Evolutionary conservation across 2,113 vertebrate species (phyloP).

Genomic region (Delphinus delphis): DNA sequence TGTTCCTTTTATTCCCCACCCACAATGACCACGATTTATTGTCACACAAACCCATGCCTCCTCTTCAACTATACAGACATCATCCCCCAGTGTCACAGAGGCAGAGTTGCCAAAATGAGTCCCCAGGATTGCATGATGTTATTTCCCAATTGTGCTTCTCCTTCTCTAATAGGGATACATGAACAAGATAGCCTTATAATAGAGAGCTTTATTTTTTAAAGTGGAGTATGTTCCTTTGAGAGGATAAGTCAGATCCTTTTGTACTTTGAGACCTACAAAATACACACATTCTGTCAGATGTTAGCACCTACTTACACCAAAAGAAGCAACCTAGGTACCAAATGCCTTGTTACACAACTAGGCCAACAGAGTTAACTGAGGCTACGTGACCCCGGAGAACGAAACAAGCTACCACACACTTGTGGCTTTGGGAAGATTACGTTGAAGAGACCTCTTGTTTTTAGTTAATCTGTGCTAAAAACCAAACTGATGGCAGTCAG

Average conservation of each 20-base stretch:
- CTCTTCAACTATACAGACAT: neutral
- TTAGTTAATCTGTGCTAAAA: slow-evolving; percentile 78
- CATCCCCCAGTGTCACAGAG: slow-evolving; percentile 24
- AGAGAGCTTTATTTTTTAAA: slow-evolving; percentile 88
- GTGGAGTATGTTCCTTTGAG: slow-evolving; percentile 87
- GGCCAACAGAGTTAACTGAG: slow-evolving; percentile 67
- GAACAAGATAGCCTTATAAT: slow-evolving; percentile 86
- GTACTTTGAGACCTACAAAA: slow-evolving; percentile 73
- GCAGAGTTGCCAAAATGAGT: neutral
- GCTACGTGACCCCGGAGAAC: neutral
- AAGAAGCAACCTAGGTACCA: slow-evolving; percentile 33
- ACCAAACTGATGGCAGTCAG: slow-evolving; percentile 78
- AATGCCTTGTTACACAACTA: slow-evolving; percentile 38
- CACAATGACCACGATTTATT: neutral
- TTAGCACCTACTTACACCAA: slow-evolving; percentile 67
- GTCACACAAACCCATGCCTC: slow-evolving; percentile 25
- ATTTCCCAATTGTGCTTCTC: slow-evolving; percentile 65
- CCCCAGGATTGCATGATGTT: neutral
- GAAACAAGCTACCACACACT: slow-evolving; percentile 54
- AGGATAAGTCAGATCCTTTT: slow-evolving; percentile 73
- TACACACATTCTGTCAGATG: slow-evolving; percentile 64
- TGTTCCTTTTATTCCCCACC: neutral
- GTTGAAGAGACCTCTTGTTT: slow-evolving; percentile 81
- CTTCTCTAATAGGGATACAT: slow-evolving; percentile 72
- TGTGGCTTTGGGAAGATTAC: slow-evolving; percentile 74